These are phyloP conservation scores for Orius laevigatus DNA, from an alignment of 1,140 invertebrate species.

Conservation along the genomic window DNA sequence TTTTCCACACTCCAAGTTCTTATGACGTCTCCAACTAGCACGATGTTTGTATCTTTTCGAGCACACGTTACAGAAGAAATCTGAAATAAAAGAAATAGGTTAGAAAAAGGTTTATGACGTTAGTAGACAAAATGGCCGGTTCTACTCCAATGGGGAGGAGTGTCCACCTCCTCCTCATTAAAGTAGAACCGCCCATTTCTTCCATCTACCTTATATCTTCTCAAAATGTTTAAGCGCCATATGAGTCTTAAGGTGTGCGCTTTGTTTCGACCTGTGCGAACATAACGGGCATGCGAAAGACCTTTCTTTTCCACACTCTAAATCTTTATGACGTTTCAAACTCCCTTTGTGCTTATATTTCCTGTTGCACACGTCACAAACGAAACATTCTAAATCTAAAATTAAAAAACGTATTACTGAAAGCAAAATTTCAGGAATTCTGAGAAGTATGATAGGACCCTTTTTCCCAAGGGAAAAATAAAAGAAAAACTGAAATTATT, in stretches of 20 bases:
- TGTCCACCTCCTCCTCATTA: too few species aligned
- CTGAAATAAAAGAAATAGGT: conserved; percentile 23
- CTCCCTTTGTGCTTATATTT: conserved; percentile 3
- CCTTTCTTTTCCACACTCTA: conserved; percentile 27
- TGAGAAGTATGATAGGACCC: too few species aligned
- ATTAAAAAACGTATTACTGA: too few species aligned
- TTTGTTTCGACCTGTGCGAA: conserved; percentile 8
- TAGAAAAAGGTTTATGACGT: neutral
- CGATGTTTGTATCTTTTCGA: conserved; percentile 30
- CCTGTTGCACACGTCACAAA: conserved; percentile 1
- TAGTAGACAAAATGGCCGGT: too few species aligned
- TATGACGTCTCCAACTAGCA: conserved; percentile 36
- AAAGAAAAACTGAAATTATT: too few species aligned
- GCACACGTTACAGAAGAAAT: conserved; percentile 24
- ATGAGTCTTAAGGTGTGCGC: neutral
- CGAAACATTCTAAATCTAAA: too few species aligned
- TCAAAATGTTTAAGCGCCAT: too few species aligned
- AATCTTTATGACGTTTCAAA: conserved; percentile 33
- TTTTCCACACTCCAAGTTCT: conserved; percentile 32
- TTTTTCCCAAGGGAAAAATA: too few species aligned
- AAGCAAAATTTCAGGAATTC: too few species aligned
- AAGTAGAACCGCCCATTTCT: too few species aligned
- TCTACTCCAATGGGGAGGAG: too few species aligned
- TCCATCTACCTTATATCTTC: too few species aligned
- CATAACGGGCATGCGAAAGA: conserved; percentile 23